Conservation (phyloP, 2,797 vertebrate species). For the Merluccius polli region DNA sequence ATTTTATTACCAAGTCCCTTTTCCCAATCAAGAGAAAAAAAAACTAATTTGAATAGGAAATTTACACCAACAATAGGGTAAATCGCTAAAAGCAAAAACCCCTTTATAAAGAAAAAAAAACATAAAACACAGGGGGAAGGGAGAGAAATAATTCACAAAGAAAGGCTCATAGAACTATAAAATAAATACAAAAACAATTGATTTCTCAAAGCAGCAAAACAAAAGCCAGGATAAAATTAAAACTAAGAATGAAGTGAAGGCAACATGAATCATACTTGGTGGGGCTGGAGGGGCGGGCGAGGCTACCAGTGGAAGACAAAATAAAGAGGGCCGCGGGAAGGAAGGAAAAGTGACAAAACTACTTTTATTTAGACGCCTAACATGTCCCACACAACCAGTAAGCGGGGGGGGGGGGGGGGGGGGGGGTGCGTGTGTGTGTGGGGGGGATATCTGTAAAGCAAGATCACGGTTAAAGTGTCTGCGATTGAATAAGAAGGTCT, state of each 20-base stretch:
- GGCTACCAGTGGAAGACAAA: slow-evolving; percentile 49
- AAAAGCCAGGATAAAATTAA: slow-evolving; percentile 31
- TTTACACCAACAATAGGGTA: slow-evolving; percentile 65
- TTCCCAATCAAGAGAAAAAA: slow-evolving; percentile 19
- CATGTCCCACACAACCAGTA: slow-evolving; percentile 26
- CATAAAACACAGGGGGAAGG: slow-evolving; percentile 36
- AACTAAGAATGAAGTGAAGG: slow-evolving; percentile 49
- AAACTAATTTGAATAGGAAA: slow-evolving; percentile 69
- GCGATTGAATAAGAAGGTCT: neutral
- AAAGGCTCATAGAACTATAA: slow-evolving; percentile 58
- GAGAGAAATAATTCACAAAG: slow-evolving; percentile 39
- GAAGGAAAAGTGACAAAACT: slow-evolving; percentile 20
- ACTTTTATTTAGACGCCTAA: slow-evolving; percentile 23
- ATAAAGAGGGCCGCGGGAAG: neutral
- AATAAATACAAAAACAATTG: slow-evolving; percentile 75
- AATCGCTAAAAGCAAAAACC: slow-evolving; percentile 59
- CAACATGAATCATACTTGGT: slow-evolving; percentile 45
- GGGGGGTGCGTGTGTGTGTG: neutral
- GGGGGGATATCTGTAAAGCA: neutral
- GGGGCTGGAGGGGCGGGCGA: slow-evolving; percentile 28
- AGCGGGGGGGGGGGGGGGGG: neutral
- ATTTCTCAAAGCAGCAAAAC: slow-evolving; percentile 67
- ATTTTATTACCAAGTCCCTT: slow-evolving; percentile 24
- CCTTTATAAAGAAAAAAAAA: slow-evolving; percentile 51
- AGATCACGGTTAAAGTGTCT: neutral